A percentile compares a stretch with the other conserved stretches of the same genome.
These are phyloP conservation scores for Machimus atricapillus DNA, from an alignment of 2,888 invertebrate genomes.

Conservation along the genomic window DNA sequence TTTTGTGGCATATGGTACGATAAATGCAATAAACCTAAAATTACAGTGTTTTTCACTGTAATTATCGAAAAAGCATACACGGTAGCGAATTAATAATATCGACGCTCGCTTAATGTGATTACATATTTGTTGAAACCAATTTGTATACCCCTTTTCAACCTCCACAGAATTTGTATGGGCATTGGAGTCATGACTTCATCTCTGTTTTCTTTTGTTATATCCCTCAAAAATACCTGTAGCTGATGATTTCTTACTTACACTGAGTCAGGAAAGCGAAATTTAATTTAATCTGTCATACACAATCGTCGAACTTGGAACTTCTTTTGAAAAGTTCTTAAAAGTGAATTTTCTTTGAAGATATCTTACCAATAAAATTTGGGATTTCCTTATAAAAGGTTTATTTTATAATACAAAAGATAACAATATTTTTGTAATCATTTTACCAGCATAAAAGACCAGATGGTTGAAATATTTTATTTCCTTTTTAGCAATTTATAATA, in stretches of 20 bases:
- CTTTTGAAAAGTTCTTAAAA: background rate
- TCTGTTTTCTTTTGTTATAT: background rate
- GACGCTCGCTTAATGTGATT: background rate
- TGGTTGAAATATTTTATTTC: background rate
- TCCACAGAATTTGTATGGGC: background rate
- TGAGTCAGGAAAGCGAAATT: background rate
- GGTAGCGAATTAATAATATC: background rate
- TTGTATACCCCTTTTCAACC: background rate
- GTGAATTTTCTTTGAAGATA: background rate
- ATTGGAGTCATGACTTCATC: background rate
- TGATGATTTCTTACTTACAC: background rate
- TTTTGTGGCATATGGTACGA: background rate
- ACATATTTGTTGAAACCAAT: background rate
- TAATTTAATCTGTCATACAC: background rate
- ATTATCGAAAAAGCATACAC: background rate
- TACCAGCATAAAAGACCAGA: background rate
- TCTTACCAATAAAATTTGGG: background rate
- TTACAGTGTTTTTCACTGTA: background rate
- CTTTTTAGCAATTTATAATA: background rate
- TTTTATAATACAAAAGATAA: background rate
- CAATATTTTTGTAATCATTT: background rate
- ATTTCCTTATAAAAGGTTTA: background rate
- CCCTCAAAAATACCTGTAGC: background rate
- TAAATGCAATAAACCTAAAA: background rate
- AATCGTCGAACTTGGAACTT: background rate